Percentiles rank a stretch among this genome's conserved stretches.
phyloP scores from a whole-genome alignment of 2,888 invertebrate genomes.

The Loripinus fragilis region DNA sequence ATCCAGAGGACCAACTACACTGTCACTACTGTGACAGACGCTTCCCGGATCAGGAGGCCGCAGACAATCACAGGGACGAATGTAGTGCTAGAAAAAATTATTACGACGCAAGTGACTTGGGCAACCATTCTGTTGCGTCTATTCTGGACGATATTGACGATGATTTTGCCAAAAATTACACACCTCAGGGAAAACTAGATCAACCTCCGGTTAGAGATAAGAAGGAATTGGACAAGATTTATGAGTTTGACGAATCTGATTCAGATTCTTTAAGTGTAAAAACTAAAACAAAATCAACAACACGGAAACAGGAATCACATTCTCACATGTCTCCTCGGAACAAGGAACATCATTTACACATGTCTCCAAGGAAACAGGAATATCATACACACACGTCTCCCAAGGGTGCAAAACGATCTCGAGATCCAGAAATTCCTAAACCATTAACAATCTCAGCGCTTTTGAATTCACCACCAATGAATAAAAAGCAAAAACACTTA shows the following conservation, averaged over 20 bases:
- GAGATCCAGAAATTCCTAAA: conserved; percentile 12
- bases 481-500: conserved; percentile 2
- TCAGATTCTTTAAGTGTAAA: neutral
- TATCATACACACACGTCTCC: neutral
- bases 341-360: neutral
- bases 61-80: neutral
- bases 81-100: conserved; percentile 14
- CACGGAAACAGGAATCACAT: neutral
- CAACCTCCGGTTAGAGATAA: conserved; percentile 8
- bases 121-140: neutral
- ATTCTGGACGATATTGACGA: conserved; percentile 7
- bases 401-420: conserved; percentile 8
- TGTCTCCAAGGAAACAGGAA: neutral
- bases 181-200: conserved; percentile 17
- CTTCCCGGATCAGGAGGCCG: neutral
- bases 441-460: conserved; percentile 13
- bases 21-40: conserved; percentile 12
- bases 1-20: conserved; percentile 17
- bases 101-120: neutral
- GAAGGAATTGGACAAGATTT: conserved; percentile 10
- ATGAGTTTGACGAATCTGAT: conserved; percentile 14
- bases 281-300: neutral
- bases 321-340: neutral
- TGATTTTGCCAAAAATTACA: conserved; percentile 15
- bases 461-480: conserved; percentile 19